These are phyloP conservation scores for Dynastes grantii DNA, from an alignment of 2,888 invertebrate species.

Conservation along the genomic window DNA sequence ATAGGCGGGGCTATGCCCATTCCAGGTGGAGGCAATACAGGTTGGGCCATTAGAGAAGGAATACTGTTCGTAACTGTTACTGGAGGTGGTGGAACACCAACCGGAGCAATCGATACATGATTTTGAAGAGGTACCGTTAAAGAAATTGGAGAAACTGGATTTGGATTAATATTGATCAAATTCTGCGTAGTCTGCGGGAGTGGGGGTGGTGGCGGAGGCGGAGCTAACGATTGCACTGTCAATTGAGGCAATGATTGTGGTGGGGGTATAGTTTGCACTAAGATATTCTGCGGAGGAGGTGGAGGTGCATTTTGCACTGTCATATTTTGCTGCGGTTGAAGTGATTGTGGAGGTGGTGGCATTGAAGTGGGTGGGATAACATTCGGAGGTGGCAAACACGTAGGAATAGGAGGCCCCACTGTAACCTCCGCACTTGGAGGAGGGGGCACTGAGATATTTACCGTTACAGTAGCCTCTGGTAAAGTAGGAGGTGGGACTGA, in stretches of 20 bases:
- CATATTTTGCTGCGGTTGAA: slow-evolving; percentile 51
- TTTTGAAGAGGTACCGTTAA: slow-evolving; percentile 60
- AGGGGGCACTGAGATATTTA: slow-evolving; percentile 62
- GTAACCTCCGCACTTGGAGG: slow-evolving; percentile 51
- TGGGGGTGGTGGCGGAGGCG: slow-evolving; percentile 56
- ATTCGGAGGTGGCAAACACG: slow-evolving; percentile 59
- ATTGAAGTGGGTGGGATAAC: slow-evolving; percentile 59
- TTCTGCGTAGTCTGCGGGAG: slow-evolving; percentile 56
- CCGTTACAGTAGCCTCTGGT: slow-evolving; percentile 59
- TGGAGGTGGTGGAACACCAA: slow-evolving; percentile 58
- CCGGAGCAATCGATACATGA: slow-evolving; percentile 52
- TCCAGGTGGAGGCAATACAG: slow-evolving; percentile 67
- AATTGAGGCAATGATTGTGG: slow-evolving; percentile 53
- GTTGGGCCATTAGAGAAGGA: slow-evolving; percentile 69
- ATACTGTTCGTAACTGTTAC: slow-evolving; percentile 61
- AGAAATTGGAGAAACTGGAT: slow-evolving; percentile 56
- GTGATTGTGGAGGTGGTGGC: slow-evolving; percentile 57
- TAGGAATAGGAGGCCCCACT: slow-evolving; percentile 52
- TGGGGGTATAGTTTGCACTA: slow-evolving; percentile 62
- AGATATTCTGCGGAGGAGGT: slow-evolving; percentile 59
- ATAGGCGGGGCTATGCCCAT: slow-evolving; percentile 60
- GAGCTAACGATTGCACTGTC: slow-evolving; percentile 52
- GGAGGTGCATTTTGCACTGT: slow-evolving; percentile 57
- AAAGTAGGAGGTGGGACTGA: slow-evolving; percentile 68
- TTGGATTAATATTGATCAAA: slow-evolving; percentile 30